Evolutionary conservation across 2,113 vertebrate species (phyloP).

Genomic region (Ciconia stormi): DNA sequence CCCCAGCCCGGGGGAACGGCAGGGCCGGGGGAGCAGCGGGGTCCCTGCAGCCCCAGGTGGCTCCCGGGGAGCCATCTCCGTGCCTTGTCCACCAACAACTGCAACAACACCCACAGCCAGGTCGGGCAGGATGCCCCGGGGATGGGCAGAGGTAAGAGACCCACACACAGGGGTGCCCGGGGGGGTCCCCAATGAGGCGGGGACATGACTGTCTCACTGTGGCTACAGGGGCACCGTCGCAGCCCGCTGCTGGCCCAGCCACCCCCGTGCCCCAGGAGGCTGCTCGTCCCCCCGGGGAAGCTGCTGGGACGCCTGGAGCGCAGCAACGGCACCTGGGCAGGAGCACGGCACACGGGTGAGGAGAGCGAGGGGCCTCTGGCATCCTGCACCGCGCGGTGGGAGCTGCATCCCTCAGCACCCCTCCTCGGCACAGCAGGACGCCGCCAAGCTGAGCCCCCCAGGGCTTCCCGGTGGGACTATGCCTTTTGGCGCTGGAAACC

Average conservation of each 20-base stretch:
- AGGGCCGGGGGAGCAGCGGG: background rate
- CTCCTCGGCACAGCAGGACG: background rate
- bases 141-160: background rate
- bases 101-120: background rate
- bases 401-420: background rate
- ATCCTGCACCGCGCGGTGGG: accelerated
- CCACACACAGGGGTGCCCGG: accelerated
- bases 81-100: conserved; percentile 41
- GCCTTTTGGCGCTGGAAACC: background rate
- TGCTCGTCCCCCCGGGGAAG: background rate
- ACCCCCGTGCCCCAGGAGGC: background rate
- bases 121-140: background rate
- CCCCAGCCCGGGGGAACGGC: background rate
- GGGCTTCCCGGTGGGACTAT: background rate
- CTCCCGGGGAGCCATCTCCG: background rate
- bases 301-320: accelerated
- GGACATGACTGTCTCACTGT: background rate
- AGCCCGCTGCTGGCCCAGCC: background rate
- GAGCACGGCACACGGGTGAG: background rate
- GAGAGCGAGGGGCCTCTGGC: accelerated
- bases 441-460: background rate
- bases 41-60: background rate
- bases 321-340: accelerated
- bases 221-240: background rate
- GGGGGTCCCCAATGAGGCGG: accelerated